phyloP scores from a whole-genome alignment of 2,888 invertebrate species.

The Cryptus viduatorius region DNA sequence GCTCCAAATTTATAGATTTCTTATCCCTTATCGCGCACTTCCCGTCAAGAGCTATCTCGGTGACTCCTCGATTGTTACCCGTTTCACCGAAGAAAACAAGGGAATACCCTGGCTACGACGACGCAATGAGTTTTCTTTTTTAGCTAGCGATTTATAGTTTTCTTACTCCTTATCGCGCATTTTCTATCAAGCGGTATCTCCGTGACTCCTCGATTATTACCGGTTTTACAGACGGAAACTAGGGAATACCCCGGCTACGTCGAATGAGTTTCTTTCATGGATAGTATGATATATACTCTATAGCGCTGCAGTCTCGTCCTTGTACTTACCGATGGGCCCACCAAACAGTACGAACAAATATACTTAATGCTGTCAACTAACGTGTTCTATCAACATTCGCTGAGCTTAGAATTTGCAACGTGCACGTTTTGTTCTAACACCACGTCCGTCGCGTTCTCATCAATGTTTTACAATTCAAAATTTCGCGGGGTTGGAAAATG shows the following conservation, averaged over 20 bases:
- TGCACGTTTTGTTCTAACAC: not conserved
- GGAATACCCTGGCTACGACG: not conserved
- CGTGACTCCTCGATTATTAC: not conserved
- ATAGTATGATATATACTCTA: not conserved
- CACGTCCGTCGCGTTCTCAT: not conserved
- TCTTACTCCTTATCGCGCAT: no score
- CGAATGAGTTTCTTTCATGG: not conserved
- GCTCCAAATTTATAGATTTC: no score
- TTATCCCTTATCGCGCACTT: no score
- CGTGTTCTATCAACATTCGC: not conserved
- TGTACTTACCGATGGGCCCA: no score
- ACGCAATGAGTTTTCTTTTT: not conserved
- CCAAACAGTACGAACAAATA: not conserved
- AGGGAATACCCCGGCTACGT: not conserved
- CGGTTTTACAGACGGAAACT: not conserved
- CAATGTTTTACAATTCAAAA: not conserved
- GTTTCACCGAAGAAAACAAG: not conserved
- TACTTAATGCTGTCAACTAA: not conserved
- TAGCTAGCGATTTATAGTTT: no score
- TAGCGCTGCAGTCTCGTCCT: no score
- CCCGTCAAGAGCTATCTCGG: no score
- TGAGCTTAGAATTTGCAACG: not conserved
- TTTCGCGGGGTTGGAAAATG: not conserved
- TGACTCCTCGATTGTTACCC: not conserved
- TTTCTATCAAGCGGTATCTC: no score